phyloP scores from a whole-genome alignment of 2,797 vertebrate species.

The Gobionotothen gibberifrons region DNA sequence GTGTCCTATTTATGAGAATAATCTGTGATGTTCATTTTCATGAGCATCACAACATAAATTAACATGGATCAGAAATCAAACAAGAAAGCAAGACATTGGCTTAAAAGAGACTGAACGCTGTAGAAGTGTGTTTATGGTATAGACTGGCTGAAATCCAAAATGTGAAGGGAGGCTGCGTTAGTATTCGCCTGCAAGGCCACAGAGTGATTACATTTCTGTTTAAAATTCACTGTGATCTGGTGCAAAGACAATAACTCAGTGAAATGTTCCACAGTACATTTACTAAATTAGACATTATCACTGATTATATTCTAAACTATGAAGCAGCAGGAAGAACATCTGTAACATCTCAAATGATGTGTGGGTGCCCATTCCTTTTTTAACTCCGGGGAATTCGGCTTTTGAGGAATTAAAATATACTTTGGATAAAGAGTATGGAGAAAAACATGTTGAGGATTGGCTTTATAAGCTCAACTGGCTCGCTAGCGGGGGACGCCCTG shows the following conservation, averaged over 20 bases:
- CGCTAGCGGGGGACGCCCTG: slow-evolving; percentile 32
- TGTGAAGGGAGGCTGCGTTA: slow-evolving; percentile 33
- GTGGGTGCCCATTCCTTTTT: slow-evolving; percentile 42
- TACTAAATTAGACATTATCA: slow-evolving; percentile 78
- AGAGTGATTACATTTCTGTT: slow-evolving; percentile 69
- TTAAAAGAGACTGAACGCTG: slow-evolving; percentile 17
- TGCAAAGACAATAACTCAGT: slow-evolving; percentile 73
- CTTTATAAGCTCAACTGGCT: slow-evolving; percentile 25
- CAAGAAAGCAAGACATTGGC: slow-evolving; percentile 1
- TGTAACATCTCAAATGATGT: slow-evolving; percentile 76
- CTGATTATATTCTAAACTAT: slow-evolving; percentile 82
- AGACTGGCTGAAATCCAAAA: slow-evolving; percentile 43
- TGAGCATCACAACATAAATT: slow-evolving; percentile 27
- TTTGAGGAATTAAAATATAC: slow-evolving; percentile 34
- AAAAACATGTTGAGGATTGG: slow-evolving; percentile 30
- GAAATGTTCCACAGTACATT: slow-evolving; percentile 79
- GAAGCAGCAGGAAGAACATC: slow-evolving; percentile 71
- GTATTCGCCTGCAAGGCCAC: slow-evolving; percentile 27
- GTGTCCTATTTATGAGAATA: slow-evolving; percentile 28
- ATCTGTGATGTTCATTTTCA: neutral
- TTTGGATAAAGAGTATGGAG: slow-evolving; percentile 22
- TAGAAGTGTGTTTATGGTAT: slow-evolving; percentile 54
- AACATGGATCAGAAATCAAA: slow-evolving; percentile 33
- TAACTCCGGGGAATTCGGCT: slow-evolving; percentile 26
- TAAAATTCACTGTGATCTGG: slow-evolving; percentile 67